Base-by-base conservation (phyloP, 2,797 vertebrate genomes). In the Cottoperca gobio region DNA sequence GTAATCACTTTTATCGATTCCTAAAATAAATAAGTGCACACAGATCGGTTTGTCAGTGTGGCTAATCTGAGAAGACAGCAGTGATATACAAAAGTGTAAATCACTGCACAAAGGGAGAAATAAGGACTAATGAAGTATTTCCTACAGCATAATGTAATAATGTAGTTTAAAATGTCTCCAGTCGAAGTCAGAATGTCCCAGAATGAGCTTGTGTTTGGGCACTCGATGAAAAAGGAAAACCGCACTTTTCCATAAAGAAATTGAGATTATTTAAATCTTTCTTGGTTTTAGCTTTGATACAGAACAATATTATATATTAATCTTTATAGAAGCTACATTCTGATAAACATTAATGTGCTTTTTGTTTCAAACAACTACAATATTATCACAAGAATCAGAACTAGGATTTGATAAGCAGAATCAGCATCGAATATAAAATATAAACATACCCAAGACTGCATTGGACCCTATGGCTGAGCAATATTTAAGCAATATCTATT, bases 71-170 rank as follows among this genome's bases (percentile, higher is more conserved):
- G 5, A 54, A 24, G 43, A 62, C 50, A 59, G 46, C 35, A 37
- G 12, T 7, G 24, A 63, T 40, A 52, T 40, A 48, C 35, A 60
- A n/a, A n/a, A n/a, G n/a, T n/a, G n/a, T n/a, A n/a, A n/a, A n/a
- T n/a, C n/a, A n/a, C n/a, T n/a, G n/a, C n/a, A n/a, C n/a, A n/a
- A n/a, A 31, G 21, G 19, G 28, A 62, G 50, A 26, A 49, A 33
- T 12, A 61, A 45, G 76, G 79, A 82, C 57, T 73, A 73, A 76
- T 33, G 33, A 73, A 54, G 17, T 11, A 45, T 64, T 35, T 71
- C 24, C 58, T 46, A 17, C 55, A 76, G 64, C 68, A 17, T 35
- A 42, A 46, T 45, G 61, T 14, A 39, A 40, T 23, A 46, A 21
- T 12, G 26, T 11, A 0, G 13, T 46, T 62, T 24, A 24, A 37